A percentile compares a stretch with the other conserved stretches of the same genome.
These are phyloP conservation scores for Lasaia peninsularis DNA, from an alignment of 1,140 invertebrate species.

Conservation along the genomic window DNA sequence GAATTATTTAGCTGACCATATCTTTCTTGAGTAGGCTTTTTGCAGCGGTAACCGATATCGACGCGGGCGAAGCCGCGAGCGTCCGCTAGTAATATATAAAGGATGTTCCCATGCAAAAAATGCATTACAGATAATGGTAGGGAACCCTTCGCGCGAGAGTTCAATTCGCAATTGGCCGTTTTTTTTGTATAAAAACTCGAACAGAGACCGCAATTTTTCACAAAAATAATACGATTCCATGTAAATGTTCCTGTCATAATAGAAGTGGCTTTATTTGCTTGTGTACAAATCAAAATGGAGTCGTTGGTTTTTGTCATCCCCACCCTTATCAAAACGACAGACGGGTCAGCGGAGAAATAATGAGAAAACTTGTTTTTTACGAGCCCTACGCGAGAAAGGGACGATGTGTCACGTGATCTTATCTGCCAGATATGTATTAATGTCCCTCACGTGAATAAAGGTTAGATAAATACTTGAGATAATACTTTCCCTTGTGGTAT, in stretches of 20 bases:
- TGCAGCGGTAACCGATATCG: no score
- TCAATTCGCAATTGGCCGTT: no score
- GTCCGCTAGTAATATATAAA: no score
- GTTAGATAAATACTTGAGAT: constrained; percentile 36
- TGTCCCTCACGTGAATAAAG: constrained; percentile 44
- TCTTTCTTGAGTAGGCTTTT: no score
- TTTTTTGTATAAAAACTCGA: no score
- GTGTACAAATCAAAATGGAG: constrained; percentile 69
- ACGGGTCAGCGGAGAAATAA: constrained; percentile 66
- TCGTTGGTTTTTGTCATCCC: constrained; percentile 64
- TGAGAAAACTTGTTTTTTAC: constrained; percentile 70
- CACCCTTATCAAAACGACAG: constrained; percentile 67
- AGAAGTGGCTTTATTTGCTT: constrained; percentile 48
- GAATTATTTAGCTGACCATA: no score
- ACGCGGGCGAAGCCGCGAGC: no score
- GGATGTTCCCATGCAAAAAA: no score
- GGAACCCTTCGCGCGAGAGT: no score
- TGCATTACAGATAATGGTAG: no score
- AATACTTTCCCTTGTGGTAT: constrained; percentile 24
- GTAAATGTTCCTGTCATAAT: not conserved
- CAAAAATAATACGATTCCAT: no score
- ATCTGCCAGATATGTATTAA: constrained; percentile 47
- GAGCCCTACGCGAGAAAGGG: constrained; percentile 37
- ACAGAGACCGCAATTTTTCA: no score
- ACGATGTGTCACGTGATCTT: constrained; percentile 50